These are phyloP conservation scores for Atlantisia rogersi DNA, from an alignment of 2,113 vertebrate genomes.

Conservation along the genomic window DNA sequence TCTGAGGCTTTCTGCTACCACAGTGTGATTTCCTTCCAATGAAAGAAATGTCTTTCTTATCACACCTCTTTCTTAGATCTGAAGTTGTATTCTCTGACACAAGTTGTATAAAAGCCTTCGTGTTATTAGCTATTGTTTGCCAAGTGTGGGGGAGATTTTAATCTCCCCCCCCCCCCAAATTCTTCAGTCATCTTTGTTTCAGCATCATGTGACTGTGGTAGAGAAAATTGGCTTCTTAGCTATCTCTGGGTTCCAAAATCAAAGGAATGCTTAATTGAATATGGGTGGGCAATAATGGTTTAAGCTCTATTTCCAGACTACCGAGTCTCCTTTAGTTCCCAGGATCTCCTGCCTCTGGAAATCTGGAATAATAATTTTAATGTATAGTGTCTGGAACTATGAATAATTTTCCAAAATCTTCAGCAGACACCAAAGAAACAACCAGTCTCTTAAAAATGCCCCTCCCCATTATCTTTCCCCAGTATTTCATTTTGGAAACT, in stretches of 20 bases:
- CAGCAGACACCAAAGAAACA: not conserved
- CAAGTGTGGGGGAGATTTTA: not conserved
- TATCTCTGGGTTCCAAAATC: not conserved
- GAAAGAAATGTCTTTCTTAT: not conserved
- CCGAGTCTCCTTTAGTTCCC: not conserved
- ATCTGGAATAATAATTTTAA: not conserved
- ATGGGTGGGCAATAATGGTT: not conserved
- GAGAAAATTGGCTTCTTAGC: not conserved
- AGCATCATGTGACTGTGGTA: not conserved
- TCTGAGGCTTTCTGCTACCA: not conserved
- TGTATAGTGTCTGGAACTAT: not conserved
- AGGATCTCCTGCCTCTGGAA: slow-evolving; percentile 4
- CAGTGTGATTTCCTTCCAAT: not conserved
- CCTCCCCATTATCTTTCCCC: not conserved
- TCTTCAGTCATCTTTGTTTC: slow-evolving; percentile 25
- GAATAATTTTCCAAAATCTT: not conserved
- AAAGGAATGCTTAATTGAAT: slow-evolving; percentile 4
- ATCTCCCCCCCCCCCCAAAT: not conserved
- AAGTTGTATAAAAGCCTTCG: not conserved
- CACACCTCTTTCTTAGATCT: not conserved
- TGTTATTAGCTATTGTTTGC: not conserved
- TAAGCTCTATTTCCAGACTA: not conserved
- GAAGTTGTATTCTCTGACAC: not conserved
- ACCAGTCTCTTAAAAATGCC: not conserved
- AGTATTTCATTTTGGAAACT: not conserved